Evolutionary conservation across 2,113 vertebrate species (phyloP).

Genomic region (Crotalus viridis): DNA sequence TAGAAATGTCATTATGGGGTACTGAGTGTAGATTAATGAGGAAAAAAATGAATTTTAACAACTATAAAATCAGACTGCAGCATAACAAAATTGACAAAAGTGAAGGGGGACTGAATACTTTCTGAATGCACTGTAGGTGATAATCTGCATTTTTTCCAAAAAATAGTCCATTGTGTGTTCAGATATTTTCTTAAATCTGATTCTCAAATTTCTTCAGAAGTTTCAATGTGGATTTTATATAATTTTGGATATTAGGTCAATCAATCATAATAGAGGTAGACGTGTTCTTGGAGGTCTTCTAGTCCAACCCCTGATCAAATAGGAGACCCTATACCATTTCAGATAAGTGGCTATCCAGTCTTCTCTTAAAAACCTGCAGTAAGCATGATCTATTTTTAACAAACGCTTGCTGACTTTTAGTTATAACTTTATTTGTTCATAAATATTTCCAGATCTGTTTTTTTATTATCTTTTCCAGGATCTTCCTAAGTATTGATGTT

Average conservation of each 20-base stretch:
- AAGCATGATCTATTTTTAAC: not conserved
- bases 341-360: too few relatives aligned
- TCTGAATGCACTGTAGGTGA: not conserved
- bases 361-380: too few relatives aligned
- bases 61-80: too few relatives aligned
- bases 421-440: not conserved
- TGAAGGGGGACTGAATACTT: too few relatives aligned
- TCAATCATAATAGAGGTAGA: too few relatives aligned
- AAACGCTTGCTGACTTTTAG: not conserved
- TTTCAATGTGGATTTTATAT: not conserved
- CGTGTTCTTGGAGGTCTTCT: too few relatives aligned
- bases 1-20: too few relatives aligned
- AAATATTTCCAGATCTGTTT: not conserved
- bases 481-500: not conserved
- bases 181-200: not conserved
- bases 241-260: not conserved
- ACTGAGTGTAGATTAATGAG: too few relatives aligned
- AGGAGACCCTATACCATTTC: too few relatives aligned
- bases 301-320: too few relatives aligned
- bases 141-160: not conserved
- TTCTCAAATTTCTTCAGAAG: not conserved
- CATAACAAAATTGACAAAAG: too few relatives aligned
- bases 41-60: too few relatives aligned
- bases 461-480: not conserved
- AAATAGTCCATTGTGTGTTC: not conserved